phyloP scores from a whole-genome alignment of 2,113 vertebrate species.

The Phylloscopus whistleri region DNA sequence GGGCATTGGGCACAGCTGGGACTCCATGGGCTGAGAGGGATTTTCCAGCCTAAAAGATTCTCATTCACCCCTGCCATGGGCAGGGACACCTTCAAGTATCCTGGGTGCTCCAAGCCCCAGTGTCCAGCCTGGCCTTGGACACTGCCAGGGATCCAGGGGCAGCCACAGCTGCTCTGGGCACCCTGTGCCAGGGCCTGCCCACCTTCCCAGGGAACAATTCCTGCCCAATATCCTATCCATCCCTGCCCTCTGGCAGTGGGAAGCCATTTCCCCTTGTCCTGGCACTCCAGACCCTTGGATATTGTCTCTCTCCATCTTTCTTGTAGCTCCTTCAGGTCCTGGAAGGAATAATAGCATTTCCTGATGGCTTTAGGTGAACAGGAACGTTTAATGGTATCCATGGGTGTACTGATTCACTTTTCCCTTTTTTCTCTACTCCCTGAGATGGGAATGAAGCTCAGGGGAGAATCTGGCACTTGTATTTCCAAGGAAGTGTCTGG shows the following conservation, averaged over 20 bases:
- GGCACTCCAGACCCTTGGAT: not conserved
- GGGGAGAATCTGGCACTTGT: not conserved
- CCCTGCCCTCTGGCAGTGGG: not conserved
- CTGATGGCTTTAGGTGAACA: not conserved
- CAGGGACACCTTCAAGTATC: no score
- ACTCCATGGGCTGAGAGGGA: no score
- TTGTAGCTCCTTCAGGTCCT: not conserved
- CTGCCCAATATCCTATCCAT: accelerated
- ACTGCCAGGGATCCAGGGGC: no score
- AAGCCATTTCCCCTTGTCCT: not conserved
- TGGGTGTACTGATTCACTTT: not conserved
- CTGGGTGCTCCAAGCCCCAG: no score
- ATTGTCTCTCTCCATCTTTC: not conserved
- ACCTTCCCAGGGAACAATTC: no score
- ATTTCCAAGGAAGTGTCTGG: not conserved
- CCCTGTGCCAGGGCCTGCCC: no score
- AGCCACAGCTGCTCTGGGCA: no score
- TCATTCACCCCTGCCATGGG: no score
- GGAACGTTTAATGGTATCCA: no score
- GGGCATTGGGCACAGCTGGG: no score
- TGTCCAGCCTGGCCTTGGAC: no score
- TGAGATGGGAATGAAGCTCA: not conserved
- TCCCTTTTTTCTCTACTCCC: not conserved
- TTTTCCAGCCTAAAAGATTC: no score
- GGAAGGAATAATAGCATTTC: not conserved